These are phyloP conservation scores for Coranthus polyacanthus DNA, from an alignment of 2,797 vertebrate species.

Conservation along the genomic window DNA sequence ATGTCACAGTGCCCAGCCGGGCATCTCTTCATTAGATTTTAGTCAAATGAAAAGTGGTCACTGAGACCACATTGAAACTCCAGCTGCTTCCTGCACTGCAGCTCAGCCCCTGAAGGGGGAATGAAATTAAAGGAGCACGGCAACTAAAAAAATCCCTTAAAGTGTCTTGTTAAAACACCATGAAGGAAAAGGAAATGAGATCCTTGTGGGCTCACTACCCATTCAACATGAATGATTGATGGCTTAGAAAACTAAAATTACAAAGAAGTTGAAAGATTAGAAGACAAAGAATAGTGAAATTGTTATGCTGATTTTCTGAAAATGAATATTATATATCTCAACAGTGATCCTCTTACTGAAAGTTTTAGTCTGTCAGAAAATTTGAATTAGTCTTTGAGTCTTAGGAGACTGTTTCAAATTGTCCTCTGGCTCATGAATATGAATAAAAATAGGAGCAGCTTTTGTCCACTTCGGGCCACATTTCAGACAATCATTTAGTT, in stretches of 20 bases:
- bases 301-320: slow-evolving; percentile 37
- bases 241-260: slow-evolving; percentile 34
- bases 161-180: slow-evolving; percentile 15
- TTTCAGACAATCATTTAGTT: slow-evolving; percentile 38
- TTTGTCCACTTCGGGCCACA: slow-evolving; percentile 42
- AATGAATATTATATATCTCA: slow-evolving; percentile 32
- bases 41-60: slow-evolving; percentile 19
- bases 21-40: slow-evolving; percentile 13
- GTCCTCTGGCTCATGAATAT: slow-evolving; percentile 62
- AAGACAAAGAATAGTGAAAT: slow-evolving; percentile 17
- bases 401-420: slow-evolving; percentile 44
- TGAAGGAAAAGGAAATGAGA: slow-evolving; percentile 34
- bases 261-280: slow-evolving; percentile 31
- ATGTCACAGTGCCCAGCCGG: slow-evolving; percentile 24
- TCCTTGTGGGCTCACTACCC: background rate
- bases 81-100: slow-evolving; percentile 34
- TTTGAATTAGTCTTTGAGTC: slow-evolving; percentile 47
- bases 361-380: slow-evolving; percentile 33
- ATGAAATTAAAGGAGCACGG: slow-evolving; percentile 6
- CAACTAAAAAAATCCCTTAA: background rate
- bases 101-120: slow-evolving; percentile 18
- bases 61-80: slow-evolving; percentile 17
- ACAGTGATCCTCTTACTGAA: slow-evolving; percentile 43
- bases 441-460: slow-evolving; percentile 44
- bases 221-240: slow-evolving; percentile 29